Percentiles rank a stretch among this genome's conserved stretches.
Conservation (phyloP, 2,888 invertebrate species). For the Hydrotaea cyrtoneurina region DNA sequence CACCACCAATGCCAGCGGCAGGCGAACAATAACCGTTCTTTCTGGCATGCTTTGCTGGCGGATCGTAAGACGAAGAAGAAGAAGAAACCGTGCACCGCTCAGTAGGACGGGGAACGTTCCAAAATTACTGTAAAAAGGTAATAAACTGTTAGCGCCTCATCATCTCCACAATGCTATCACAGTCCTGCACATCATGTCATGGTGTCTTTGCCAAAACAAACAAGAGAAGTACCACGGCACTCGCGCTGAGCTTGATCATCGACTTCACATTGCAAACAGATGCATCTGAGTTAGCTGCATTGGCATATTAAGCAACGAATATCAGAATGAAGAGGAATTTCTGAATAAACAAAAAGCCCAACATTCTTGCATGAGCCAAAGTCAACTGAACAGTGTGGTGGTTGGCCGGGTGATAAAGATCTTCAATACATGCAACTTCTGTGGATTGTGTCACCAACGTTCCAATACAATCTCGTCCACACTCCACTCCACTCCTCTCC, state of each 20-base stretch:
- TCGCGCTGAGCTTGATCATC: slow-evolving; percentile 57
- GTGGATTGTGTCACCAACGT: slow-evolving; percentile 21
- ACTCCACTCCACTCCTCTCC: not conserved
- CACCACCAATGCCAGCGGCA: not conserved
- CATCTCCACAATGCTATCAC: slow-evolving; percentile 2
- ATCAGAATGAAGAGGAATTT: slow-evolving; percentile 10
- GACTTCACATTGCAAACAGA: slow-evolving; percentile 40
- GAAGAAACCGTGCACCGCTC: not conserved
- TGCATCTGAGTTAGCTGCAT: not conserved
- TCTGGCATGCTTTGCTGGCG: not conserved
- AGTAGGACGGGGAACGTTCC: not conserved
- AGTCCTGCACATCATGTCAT: not conserved
- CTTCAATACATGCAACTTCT: slow-evolving; percentile 14
- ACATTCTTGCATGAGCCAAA: not conserved
- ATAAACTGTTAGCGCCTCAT: slow-evolving; percentile 29
- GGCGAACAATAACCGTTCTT: slow-evolving; percentile 8
- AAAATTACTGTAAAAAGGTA: slow-evolving; percentile 11
- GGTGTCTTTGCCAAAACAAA: not conserved
- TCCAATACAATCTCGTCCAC: not conserved
- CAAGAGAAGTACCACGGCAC: not conserved
- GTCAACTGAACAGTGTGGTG: not conserved
- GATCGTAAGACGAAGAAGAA: not conserved
- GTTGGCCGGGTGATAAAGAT: not conserved
- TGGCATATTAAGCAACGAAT: slow-evolving; percentile 3
- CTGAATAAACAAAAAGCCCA: not conserved